Evolutionary conservation across 1,140 invertebrate genomes (phyloP).

Genomic region (Philotrypesis tridentata): DNA sequence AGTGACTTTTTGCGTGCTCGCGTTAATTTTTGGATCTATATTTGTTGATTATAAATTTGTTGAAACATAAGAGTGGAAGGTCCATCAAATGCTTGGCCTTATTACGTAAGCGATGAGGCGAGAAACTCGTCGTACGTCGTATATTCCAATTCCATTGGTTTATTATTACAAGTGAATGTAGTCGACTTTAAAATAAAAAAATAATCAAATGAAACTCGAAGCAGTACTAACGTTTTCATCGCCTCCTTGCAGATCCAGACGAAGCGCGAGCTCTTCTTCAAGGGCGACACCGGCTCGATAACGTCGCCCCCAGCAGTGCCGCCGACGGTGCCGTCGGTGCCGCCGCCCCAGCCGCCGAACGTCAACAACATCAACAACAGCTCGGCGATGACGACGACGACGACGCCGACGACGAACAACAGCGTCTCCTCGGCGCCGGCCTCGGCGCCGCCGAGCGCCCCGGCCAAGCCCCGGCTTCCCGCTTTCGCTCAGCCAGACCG

Average conservation of each 20-base stretch:
- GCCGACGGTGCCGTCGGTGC: slow-evolving; percentile 69
- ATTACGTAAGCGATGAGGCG: too few species aligned
- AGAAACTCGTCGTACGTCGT: too few species aligned
- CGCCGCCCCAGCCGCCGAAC: slow-evolving; percentile 64
- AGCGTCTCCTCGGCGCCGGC: slow-evolving; percentile 58
- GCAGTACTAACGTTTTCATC: too few species aligned
- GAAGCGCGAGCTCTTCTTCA: slow-evolving; percentile 87
- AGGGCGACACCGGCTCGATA: slow-evolving; percentile 71
- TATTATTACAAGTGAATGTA: too few species aligned
- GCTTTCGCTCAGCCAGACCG: slow-evolving; percentile 64
- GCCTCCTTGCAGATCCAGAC: slow-evolving; percentile 80
- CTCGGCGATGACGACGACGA: slow-evolving; percentile 68
- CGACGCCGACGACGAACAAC: slow-evolving; percentile 64
- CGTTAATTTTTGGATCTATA: too few species aligned
- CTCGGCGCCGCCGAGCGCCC: slow-evolving; percentile 70
- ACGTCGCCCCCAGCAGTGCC: slow-evolving; percentile 72
- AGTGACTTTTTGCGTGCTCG: too few species aligned
- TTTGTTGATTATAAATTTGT: too few species aligned
- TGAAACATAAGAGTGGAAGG: too few species aligned
- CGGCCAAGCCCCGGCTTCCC: slow-evolving; percentile 70
- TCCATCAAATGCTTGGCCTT: too few species aligned
- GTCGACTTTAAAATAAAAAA: too few species aligned
- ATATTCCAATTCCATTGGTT: too few species aligned
- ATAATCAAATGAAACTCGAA: not conserved
- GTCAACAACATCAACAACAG: slow-evolving; percentile 57